phyloP scores from a whole-genome alignment of 2,797 vertebrate species.

The Anabas testudineus region DNA sequence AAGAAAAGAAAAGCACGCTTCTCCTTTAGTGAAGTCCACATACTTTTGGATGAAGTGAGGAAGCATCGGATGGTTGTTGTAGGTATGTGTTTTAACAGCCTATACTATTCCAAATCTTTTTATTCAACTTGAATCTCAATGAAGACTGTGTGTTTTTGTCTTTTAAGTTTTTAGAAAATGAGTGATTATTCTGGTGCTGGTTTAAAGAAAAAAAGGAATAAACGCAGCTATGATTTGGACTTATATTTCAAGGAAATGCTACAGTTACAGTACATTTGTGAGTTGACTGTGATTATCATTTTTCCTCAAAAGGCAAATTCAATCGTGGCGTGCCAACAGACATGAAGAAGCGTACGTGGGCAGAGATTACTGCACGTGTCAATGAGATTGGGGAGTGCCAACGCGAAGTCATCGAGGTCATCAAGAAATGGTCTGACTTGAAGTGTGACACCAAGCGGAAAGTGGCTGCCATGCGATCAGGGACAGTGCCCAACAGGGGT shows the following conservation, averaged over 20 bases:
- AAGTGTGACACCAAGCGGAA: constrained; percentile 88
- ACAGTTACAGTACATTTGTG: not conserved
- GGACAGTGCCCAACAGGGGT: constrained; percentile 69
- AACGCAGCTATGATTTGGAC: not conserved
- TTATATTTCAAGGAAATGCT: not conserved
- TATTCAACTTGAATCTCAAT: not conserved
- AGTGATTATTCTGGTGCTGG: not conserved
- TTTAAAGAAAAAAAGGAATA: no score
- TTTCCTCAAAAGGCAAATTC: constrained; percentile 79
- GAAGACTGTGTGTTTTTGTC: no score
- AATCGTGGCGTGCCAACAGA: constrained; percentile 83
- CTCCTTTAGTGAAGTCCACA: constrained; percentile 86
- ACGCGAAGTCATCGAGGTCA: constrained; percentile 85
- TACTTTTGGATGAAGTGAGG: constrained; percentile 86
- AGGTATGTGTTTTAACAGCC: constrained; percentile 62
- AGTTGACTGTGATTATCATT: not conserved
- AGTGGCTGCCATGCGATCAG: constrained; percentile 80
- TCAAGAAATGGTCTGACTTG: constrained; percentile 87
- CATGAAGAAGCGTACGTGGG: constrained; percentile 84
- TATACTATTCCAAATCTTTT: not conserved
- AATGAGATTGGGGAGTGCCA: constrained; percentile 87
- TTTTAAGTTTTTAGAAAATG: not conserved
- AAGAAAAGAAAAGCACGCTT: constrained; percentile 88
- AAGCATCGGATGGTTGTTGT: constrained; percentile 84
- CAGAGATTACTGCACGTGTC: constrained; percentile 83